phyloP scores from a whole-genome alignment of 2,888 invertebrate species.

The Prenolepis imparis region DNA sequence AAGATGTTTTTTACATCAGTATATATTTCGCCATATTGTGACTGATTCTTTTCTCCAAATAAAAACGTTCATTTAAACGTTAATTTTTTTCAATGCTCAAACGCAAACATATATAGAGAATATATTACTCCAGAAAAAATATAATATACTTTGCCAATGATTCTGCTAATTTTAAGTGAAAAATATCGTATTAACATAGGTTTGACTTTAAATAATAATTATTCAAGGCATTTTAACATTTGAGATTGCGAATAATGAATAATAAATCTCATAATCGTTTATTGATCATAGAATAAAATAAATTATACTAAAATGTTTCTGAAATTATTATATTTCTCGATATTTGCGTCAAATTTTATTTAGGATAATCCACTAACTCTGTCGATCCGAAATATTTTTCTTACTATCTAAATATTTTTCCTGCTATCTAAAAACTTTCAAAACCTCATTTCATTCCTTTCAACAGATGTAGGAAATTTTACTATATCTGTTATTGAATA shows the following conservation, averaged over 20 bases:
- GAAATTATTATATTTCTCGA: too few relatives aligned
- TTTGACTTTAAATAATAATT: too few relatives aligned
- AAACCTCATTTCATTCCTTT: conserved; percentile 13
- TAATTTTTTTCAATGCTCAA: not conserved
- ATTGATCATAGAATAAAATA: too few relatives aligned
- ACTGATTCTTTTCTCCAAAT: not conserved
- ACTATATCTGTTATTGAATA: not conserved
- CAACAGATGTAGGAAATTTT: not conserved
- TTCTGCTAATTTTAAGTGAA: not conserved
- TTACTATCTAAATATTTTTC: too few relatives aligned
- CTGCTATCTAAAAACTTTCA: conserved; percentile 22
- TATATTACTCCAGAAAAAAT: not conserved
- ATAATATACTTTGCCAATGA: not conserved
- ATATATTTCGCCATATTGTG: conserved; percentile 20
- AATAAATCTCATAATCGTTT: too few relatives aligned
- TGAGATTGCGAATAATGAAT: too few relatives aligned
- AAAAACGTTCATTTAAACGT: not conserved
- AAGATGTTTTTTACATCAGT: conserved; percentile 16
- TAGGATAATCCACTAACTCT: too few relatives aligned
- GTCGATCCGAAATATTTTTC: too few relatives aligned
- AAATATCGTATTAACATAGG: not conserved
- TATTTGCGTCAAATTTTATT: too few relatives aligned
- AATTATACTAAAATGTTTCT: too few relatives aligned
- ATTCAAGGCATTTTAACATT: too few relatives aligned
- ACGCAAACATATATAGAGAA: too few relatives aligned